Base-by-base conservation (phyloP, 2,888 invertebrate species). In the Cistogaster globosa region DNA sequence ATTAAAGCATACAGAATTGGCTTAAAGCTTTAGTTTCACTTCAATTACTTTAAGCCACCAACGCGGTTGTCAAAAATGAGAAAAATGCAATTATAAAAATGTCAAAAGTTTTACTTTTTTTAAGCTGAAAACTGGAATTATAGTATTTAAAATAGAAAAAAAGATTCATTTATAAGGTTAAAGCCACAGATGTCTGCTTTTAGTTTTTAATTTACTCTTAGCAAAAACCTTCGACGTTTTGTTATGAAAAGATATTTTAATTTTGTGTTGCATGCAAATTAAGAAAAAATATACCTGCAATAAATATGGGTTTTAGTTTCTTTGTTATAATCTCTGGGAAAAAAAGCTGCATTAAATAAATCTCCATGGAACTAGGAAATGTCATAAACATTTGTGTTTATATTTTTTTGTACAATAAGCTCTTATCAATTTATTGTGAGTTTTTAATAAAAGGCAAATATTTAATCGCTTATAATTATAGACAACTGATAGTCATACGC, bases 381-480 rank as follows among this genome's bases (percentile, higher is more conserved):
- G 69, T 69, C 69, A 62, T 62, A 78, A 60, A 77, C 55, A 69
- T 78, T 78, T 78, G 60, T 78, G 62, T 68, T 68, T 36, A 60
- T 57, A 58, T 67, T 45, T 32, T 26, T 7, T 26, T 45, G 38
- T 68, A 42, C 18, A 53, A 32, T 32, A 69, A 42, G 12, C 7
- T 42, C 42, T 42, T 42, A 42, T 42, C 42, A 38, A 7, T 38
- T 11, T 42, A 45, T 60, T 16, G 58, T n/a, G n/a, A n/a, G n/a
- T n/a, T n/a, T n/a, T n/a, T n/a, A n/a, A n/a, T n/a, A n/a, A n/a
- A n/a, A n/a, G n/a, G n/a, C 26, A 18, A 45, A n/a, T 32, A 36
- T 51, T 60, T 51, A 68, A 68, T 58, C 68, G 42, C 69, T 60
- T 68, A 32, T 38, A 69, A 69, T 78, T 78, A 69, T 62, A n/a